Percentiles rank a stretch among this genome's conserved stretches.
phyloP scores from a whole-genome alignment of 2,888 invertebrate genomes.

The Reticulitermes lucifugus region DNA sequence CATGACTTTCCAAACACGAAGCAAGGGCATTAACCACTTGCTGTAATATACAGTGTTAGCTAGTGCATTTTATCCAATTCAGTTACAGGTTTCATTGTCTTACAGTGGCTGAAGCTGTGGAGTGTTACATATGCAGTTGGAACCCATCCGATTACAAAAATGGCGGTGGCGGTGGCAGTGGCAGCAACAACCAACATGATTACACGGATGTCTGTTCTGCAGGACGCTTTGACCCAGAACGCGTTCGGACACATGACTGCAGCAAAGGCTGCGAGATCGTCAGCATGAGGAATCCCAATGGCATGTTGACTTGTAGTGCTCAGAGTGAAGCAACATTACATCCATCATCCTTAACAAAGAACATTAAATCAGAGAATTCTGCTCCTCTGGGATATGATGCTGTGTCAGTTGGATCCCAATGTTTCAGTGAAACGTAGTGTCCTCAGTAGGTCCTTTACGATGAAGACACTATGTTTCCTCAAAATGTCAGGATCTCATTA shows the following conservation, averaged over 20 bases:
- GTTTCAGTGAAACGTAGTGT: no score
- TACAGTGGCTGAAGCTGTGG: conserved; percentile 46
- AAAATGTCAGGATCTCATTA: no score
- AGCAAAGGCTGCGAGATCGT: conserved; percentile 53
- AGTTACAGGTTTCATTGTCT: neutral
- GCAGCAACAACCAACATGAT: conserved; percentile 1
- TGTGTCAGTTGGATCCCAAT: no score
- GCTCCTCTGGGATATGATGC: no score
- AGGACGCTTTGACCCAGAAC: conserved; percentile 49
- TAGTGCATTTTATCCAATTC: no score
- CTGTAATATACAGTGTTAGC: no score
- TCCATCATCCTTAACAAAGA: no score
- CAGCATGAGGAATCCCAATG: conserved; percentile 52
- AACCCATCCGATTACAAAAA: conserved; percentile 49
- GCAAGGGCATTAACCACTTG: no score
- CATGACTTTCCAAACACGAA: no score
- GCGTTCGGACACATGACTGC: conserved; percentile 51
- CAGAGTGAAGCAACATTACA: no score
- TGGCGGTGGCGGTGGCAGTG: neutral
- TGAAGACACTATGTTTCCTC: no score
- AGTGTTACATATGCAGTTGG: conserved; percentile 55
- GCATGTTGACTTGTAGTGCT: conserved; percentile 35
- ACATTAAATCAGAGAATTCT: neutral
- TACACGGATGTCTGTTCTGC: conserved; percentile 50
- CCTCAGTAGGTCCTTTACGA: no score